A percentile compares a stretch with the other conserved stretches of the same genome.
phyloP scores from a whole-genome alignment of 2,888 invertebrate species.

The Dyspetes luteomarginatus region DNA sequence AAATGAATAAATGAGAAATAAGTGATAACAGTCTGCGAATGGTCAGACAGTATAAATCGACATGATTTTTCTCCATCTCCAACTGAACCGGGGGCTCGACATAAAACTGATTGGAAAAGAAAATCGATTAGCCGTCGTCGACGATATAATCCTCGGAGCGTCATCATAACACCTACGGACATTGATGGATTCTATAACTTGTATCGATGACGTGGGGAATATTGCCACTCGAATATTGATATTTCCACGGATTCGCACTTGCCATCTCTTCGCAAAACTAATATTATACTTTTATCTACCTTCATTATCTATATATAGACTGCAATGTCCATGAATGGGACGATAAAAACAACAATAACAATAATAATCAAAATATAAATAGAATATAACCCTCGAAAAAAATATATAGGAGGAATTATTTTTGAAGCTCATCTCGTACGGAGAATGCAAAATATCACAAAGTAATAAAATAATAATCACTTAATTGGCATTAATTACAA shows the following conservation, averaged over 20 bases:
- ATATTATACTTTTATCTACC: neutral
- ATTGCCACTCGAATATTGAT: constrained; percentile 17
- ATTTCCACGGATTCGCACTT: constrained; percentile 19
- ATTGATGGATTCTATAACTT: constrained; percentile 45
- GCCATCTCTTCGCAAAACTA: neutral
- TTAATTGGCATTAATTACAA: no score
- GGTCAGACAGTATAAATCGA: neutral
- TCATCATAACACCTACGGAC: constrained; percentile 15
- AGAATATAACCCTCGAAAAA: no score
- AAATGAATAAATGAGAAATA: neutral
- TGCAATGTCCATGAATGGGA: no score
- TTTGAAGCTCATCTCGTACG: no score
- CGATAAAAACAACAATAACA: no score
- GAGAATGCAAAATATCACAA: no score
- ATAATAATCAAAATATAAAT: no score
- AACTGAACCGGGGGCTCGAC: neutral
- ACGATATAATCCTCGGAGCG: constrained; percentile 21
- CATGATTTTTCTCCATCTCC: neutral
- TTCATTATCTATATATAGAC: no score
- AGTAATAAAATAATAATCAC: no score
- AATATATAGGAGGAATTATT: no score
- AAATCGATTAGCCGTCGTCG: constrained; percentile 44
- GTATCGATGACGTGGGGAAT: constrained; percentile 23
- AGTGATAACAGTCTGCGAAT: neutral
- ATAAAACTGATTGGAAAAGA: constrained; percentile 39